phyloP scores from a whole-genome alignment of 2,797 vertebrate species.

The Mormyrus proboscirostris region DNA sequence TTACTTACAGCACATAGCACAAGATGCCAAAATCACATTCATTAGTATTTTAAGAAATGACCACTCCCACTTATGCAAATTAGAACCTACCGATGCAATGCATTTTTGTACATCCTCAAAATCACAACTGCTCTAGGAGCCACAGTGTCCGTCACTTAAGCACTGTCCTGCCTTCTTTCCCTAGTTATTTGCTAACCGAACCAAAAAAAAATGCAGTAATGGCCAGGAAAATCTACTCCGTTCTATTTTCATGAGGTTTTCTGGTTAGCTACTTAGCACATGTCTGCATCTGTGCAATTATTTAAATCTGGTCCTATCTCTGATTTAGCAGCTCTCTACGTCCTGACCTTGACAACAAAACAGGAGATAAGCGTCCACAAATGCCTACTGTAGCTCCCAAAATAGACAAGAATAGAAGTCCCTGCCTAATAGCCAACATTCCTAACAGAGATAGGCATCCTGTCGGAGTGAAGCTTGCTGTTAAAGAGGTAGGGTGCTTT shows the following conservation, averaged over 20 bases:
- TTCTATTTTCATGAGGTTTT: background rate
- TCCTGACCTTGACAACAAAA: slow-evolving; percentile 49
- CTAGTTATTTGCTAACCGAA: background rate
- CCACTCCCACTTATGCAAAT: background rate
- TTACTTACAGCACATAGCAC: background rate
- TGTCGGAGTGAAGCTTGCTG: slow-evolving; percentile 38
- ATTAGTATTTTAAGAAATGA: background rate
- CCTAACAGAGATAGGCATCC: slow-evolving; percentile 37
- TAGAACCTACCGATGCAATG: background rate
- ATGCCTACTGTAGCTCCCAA: slow-evolving; percentile 32
- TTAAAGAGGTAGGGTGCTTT: slow-evolving; percentile 34
- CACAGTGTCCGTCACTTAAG: background rate
- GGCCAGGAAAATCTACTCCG: slow-evolving; percentile 1
- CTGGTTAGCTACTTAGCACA: background rate
- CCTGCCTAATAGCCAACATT: slow-evolving; percentile 41
- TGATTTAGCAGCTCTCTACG: slow-evolving; percentile 18
- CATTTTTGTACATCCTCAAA: background rate
- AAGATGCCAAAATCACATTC: background rate
- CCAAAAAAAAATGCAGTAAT: background rate
- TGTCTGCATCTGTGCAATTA: slow-evolving; percentile 5
- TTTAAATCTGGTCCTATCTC: slow-evolving; percentile 31
- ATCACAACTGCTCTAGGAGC: background rate
- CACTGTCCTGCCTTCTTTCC: background rate
- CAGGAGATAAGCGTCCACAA: slow-evolving; percentile 46
- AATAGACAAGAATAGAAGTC: slow-evolving; percentile 50